phyloP scores from a whole-genome alignment of 2,797 vertebrate genomes.

The Microctenopoma lineatum region DNA sequence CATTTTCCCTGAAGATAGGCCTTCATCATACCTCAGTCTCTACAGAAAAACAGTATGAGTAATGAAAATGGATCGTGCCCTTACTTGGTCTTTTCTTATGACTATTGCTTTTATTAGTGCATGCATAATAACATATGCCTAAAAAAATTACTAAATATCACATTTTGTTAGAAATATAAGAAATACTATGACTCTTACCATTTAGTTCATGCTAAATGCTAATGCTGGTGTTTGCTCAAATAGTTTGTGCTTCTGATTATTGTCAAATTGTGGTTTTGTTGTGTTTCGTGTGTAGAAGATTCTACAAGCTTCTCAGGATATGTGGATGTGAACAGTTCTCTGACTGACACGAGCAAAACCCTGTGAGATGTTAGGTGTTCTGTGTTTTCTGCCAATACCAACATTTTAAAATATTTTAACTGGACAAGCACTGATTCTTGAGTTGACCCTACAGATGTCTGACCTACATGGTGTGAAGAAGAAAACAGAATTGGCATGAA shows the following conservation, averaged over 20 bases:
- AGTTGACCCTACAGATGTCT: slow-evolving; percentile 27
- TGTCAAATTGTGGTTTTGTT: slow-evolving; percentile 65
- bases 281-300: slow-evolving; percentile 23
- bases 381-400: slow-evolving; percentile 51
- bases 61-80: slow-evolving; percentile 62
- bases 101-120: slow-evolving; percentile 15
- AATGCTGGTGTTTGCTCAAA: slow-evolving; percentile 9
- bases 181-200: neutral
- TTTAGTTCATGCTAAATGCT: neutral
- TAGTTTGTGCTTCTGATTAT: slow-evolving; percentile 43
- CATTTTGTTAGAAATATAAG: neutral
- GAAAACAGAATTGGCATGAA: slow-evolving; percentile 30
- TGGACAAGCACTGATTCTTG: slow-evolving; percentile 48
- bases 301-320: slow-evolving; percentile 54
- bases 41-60: slow-evolving; percentile 54
- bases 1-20: slow-evolving; percentile 69
- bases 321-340: slow-evolving; percentile 70
- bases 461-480: slow-evolving; percentile 24
- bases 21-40: slow-evolving; percentile 66
- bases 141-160: neutral
- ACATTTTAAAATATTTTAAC: slow-evolving; percentile 51
- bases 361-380: slow-evolving; percentile 38
- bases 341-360: slow-evolving; percentile 57
- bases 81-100: slow-evolving; percentile 48
- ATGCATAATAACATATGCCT: slow-evolving; percentile 9